A percentile compares a stretch with the other conserved stretches of the same genome.
Conservation (phyloP, 1,140 invertebrate genomes). For the Aphelinus certus region DNA sequence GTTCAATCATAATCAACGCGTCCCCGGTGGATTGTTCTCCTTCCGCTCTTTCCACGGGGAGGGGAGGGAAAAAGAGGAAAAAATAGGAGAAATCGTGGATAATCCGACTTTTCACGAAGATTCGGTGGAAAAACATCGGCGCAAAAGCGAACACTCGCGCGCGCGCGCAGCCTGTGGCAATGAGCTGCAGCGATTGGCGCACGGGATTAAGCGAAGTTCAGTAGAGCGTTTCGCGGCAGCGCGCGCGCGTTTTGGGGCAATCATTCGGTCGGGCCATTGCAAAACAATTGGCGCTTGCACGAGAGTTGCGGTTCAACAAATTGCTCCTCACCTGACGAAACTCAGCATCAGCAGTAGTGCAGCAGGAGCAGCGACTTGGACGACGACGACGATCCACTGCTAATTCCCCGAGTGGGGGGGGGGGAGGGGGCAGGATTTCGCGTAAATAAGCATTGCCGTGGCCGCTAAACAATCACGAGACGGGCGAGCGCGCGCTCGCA, state of each 20-base stretch:
- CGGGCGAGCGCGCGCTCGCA: background rate
- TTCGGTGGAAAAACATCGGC: too few species aligned
- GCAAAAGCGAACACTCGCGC: too few species aligned
- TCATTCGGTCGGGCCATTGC: conserved; percentile 56
- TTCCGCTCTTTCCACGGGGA: too few species aligned
- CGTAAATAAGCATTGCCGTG: conserved; percentile 28
- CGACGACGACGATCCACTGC: conserved; percentile 19
- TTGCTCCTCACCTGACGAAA: conserved; percentile 44
- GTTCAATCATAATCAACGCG: too few species aligned
- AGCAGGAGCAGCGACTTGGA: background rate
- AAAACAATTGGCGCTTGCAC: conserved; percentile 52
- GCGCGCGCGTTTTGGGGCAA: conserved; percentile 51
- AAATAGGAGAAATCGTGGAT: too few species aligned
- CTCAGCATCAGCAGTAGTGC: conserved; percentile 4
- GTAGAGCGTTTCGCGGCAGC: too few species aligned
- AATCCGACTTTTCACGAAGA: too few species aligned
- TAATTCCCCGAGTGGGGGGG: background rate
- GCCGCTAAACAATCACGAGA: conserved; percentile 24
- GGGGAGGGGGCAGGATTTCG: conserved; percentile 14
- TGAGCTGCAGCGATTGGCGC: too few species aligned
- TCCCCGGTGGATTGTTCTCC: too few species aligned
- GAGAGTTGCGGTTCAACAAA: conserved; percentile 38
- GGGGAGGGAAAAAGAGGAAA: too few species aligned
- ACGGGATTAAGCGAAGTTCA: too few species aligned
- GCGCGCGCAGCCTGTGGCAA: too few species aligned